These are phyloP conservation scores for Arnoldichthys spilopterus DNA, from an alignment of 2,797 vertebrate genomes.

Conservation along the genomic window DNA sequence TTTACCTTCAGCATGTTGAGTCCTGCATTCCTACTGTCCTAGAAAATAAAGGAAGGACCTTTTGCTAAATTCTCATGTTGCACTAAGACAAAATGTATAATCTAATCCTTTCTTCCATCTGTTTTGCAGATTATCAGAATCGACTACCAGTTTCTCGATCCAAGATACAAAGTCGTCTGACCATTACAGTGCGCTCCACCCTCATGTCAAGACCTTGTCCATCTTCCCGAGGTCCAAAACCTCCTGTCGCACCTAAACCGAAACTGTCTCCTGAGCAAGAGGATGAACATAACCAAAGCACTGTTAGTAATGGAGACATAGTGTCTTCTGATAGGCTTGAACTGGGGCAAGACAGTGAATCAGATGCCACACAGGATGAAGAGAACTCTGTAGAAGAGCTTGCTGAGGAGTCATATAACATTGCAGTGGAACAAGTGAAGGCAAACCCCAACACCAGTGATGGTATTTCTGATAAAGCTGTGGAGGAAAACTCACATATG, in stretches of 20 bases:
- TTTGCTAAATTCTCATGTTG: background rate
- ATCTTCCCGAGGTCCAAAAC: conserved; percentile 85
- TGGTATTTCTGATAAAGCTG: conserved; percentile 52
- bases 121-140: conserved; percentile 86
- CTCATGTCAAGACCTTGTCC: conserved; percentile 82
- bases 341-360: conserved; percentile 69
- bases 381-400: conserved; percentile 31
- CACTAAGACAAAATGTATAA: background rate
- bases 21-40: background rate
- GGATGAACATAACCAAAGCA: conserved; percentile 72
- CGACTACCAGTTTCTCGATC: conserved; percentile 86
- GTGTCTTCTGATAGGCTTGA: conserved; percentile 72
- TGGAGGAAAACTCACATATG: conserved; percentile 41
- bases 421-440: conserved; percentile 60
- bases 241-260: conserved; percentile 92
- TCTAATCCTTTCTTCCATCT: conserved; percentile 8
- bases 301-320: conserved; percentile 84
- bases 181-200: conserved; percentile 84
- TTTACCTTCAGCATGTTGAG: too few species aligned
- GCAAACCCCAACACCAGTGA: conserved; percentile 51
- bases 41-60: background rate
- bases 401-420: conserved; percentile 24
- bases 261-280: conserved; percentile 75
- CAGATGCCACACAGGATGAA: conserved; percentile 63
- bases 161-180: conserved; percentile 81